Base-by-base conservation (phyloP, 2,888 invertebrate genomes). In the Cosmorhoe ocellata region DNA sequence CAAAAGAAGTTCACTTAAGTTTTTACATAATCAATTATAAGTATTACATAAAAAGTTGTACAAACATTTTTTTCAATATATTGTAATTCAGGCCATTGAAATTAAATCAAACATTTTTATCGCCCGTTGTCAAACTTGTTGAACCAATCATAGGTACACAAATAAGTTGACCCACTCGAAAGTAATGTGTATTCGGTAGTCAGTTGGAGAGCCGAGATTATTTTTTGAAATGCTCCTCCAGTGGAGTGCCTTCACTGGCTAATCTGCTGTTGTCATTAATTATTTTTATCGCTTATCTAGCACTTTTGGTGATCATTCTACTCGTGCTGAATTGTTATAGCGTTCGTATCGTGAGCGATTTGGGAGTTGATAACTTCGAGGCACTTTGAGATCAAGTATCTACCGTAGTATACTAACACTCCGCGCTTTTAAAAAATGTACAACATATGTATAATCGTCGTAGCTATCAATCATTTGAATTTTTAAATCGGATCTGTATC, bases 231-330 rank as follows among this genome's bases (percentile, higher is more conserved):
- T 83, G 84, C 86, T 89, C 84, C 88, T 89, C 81, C 77, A 89
- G 73, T 89, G 69, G 79, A 90, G 89, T 89, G 84, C 82, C 82
- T 84, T 79, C 76, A 73, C 63, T 67, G 66, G 76, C 81, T 88
- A 90, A 89, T 88, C 89, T 86, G 76, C 71, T 79, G 83, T 81
- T 82, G 87, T 81, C 83, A 86, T 84, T 90, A 89, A 90, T 90
- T 89, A 89, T 86, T 88, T 89, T 89, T 90, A 90, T 90, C 89
- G 84, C 84, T 87, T 86, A 86, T 88, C 82, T 71, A 81, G 73
- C 79, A 86, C 75, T 88, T 87, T 87, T 74, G 87, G 83, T 79
- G 74, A 76, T 80, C 74, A 71, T 75, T 74, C 70, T 67, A 69
- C 69, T 66, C 59, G 70, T 68, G 73, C 77, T 76, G 73, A 75